phyloP scores from a whole-genome alignment of 2,888 invertebrate species.

The Coenonympha arcania region DNA sequence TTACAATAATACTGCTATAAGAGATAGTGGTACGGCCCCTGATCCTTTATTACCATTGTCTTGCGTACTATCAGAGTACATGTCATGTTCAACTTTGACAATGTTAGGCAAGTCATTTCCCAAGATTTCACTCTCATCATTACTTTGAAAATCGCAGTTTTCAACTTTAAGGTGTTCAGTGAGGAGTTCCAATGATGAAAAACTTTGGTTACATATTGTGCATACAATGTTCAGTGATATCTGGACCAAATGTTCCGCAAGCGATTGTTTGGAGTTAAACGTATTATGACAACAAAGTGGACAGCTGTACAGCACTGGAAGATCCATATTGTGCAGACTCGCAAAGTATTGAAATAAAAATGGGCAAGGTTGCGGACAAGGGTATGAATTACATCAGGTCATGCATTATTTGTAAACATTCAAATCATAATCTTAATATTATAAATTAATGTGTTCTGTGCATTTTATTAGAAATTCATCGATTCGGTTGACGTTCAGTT shows the following conservation, averaged over 20 bases:
- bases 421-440: too few relatives aligned
- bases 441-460: too few relatives aligned
- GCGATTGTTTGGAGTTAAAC: slow-evolving; percentile 73
- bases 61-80: neutral
- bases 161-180: slow-evolving; percentile 72
- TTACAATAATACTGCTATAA: too few relatives aligned
- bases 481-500: slow-evolving; percentile 46
- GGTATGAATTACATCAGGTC: slow-evolving; percentile 1
- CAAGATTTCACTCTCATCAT: neutral
- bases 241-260: slow-evolving; percentile 70
- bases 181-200: slow-evolving; percentile 68
- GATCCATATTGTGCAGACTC: slow-evolving; percentile 61
- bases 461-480: slow-evolving; percentile 34
- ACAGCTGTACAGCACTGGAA: slow-evolving; percentile 61
- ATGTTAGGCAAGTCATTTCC: slow-evolving; percentile 1
- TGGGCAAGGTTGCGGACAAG: neutral
- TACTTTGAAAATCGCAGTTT: slow-evolving; percentile 36
- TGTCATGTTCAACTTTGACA: slow-evolving; percentile 6
- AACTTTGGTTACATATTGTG: slow-evolving; percentile 73
- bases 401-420: slow-evolving; percentile 46
- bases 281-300: slow-evolving; percentile 78
- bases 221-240: slow-evolving; percentile 70
- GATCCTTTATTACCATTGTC: slow-evolving; percentile 5
- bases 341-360: slow-evolving; percentile 7
- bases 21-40: too few relatives aligned